phyloP scores from a whole-genome alignment of 2,113 vertebrate species.

The Caretta caretta region DNA sequence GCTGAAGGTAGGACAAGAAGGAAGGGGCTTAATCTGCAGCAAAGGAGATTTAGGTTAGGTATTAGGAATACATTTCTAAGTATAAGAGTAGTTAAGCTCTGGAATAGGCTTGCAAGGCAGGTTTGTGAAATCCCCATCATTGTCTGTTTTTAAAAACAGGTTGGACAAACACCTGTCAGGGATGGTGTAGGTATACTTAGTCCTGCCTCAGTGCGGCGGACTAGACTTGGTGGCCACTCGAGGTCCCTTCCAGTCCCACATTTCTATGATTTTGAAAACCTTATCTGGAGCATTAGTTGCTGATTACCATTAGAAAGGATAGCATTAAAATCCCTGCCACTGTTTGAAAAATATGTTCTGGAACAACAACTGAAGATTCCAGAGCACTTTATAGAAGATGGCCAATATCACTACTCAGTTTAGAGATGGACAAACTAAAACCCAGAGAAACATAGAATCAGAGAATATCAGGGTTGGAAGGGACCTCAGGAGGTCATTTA shows the following conservation, averaged over 20 bases:
- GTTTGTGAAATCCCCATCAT: not conserved
- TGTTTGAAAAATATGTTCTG: not conserved
- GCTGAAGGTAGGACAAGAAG: no score
- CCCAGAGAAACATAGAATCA: not conserved
- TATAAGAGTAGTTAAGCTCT: no score
- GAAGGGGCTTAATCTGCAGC: no score
- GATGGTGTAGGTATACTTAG: not conserved
- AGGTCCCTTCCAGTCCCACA: not conserved
- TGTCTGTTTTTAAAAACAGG: not conserved
- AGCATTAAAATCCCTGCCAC: not conserved
- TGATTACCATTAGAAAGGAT: rapidly evolving
- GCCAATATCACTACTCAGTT: not conserved
- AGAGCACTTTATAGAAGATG: not conserved
- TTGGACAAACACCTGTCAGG: not conserved
- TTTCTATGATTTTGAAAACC: not conserved
- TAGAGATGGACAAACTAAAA: not conserved
- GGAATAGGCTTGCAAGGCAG: not conserved
- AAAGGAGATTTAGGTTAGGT: no score
- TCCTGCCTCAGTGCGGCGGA: not conserved
- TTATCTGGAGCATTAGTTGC: not conserved
- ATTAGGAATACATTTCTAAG: no score
- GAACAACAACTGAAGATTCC: not conserved
- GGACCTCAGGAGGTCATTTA: no score
- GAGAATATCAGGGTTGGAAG: no score
- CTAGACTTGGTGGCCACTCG: not conserved